phyloP scores from a whole-genome alignment of 2,888 invertebrate genomes.

The Cheiracanthium punctorium region DNA sequence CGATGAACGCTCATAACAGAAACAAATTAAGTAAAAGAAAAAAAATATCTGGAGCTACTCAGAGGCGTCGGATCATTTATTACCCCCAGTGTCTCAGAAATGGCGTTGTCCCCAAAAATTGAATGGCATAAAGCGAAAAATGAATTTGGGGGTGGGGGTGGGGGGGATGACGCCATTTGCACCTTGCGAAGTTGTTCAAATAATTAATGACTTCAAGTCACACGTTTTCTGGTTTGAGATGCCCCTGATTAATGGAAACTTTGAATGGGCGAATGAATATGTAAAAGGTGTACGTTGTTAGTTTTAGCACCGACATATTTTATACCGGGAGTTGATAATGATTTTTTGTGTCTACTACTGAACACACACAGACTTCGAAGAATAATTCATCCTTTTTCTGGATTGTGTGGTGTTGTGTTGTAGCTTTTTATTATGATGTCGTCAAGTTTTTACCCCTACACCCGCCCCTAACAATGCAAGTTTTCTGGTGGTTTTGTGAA shows the following conservation, averaged over 20 bases:
- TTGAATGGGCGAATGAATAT: conserved; percentile 35
- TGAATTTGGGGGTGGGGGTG: background rate
- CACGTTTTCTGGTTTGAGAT: background rate
- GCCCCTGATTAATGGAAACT: conserved; percentile 43
- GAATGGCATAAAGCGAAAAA: background rate
- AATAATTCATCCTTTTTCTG: background rate
- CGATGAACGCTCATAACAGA: background rate
- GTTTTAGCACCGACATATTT: background rate
- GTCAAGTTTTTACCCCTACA: background rate
- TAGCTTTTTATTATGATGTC: background rate
- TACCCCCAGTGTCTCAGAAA: background rate
- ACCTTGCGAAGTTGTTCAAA: conserved; percentile 17
- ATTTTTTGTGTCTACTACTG: no score
- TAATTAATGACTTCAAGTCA: conserved; percentile 39
- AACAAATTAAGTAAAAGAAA: conserved; percentile 1
- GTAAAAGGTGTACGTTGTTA: conserved; percentile 14
- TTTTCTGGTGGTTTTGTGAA: background rate
- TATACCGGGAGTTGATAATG: background rate
- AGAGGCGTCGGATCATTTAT: background rate
- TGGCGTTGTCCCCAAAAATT: conserved; percentile 21
- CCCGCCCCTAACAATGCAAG: background rate
- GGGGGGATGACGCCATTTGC: conserved; percentile 5
- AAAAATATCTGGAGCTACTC: no score
- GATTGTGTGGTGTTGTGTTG: background rate
- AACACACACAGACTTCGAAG: no score